Evolutionary conservation across 2,797 vertebrate species (phyloP).

Genomic region (Peromyscus attwateri): DNA sequence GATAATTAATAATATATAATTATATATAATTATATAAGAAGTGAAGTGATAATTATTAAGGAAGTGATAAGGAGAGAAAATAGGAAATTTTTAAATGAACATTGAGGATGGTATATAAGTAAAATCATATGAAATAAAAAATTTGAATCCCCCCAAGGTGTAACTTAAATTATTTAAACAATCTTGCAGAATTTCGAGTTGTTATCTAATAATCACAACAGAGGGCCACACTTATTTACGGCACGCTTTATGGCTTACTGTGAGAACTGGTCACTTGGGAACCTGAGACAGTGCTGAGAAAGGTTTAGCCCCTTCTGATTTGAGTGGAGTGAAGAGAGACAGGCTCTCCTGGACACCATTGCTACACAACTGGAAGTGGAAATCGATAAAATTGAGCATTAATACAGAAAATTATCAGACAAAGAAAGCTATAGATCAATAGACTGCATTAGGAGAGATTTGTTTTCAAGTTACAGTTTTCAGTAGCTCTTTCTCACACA

Average conservation of each 20-base stretch:
- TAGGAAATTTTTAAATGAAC: slow-evolving; percentile 75
- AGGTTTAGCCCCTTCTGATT: background rate
- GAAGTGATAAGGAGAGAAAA: slow-evolving; percentile 55
- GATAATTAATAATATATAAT: too few species aligned
- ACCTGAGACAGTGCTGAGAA: slow-evolving; percentile 75
- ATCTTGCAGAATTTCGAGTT: slow-evolving; percentile 76
- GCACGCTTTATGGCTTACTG: slow-evolving; percentile 59
- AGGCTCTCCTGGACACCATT: slow-evolving; percentile 72
- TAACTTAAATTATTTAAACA: slow-evolving; percentile 80
- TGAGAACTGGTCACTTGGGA: slow-evolving; percentile 66
- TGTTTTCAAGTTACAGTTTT: slow-evolving; percentile 77
- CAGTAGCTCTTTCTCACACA: slow-evolving; percentile 57
- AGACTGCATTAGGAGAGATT: slow-evolving; percentile 58
- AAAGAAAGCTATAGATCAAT: slow-evolving; percentile 71
- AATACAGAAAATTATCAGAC: slow-evolving; percentile 73
- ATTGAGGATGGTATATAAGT: background rate
- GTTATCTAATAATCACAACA: slow-evolving; percentile 45
- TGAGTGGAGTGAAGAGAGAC: slow-evolving; percentile 69
- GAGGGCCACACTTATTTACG: slow-evolving; percentile 51
- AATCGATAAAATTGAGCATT: slow-evolving; percentile 73
- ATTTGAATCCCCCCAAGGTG: slow-evolving; percentile 54
- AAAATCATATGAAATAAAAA: slow-evolving; percentile 70
- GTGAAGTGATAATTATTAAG: slow-evolving; percentile 2
- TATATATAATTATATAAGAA: too few species aligned
- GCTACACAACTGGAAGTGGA: slow-evolving; percentile 65